Conservation (phyloP, 2,797 vertebrate genomes). For the Girardinus metallicus region DNA sequence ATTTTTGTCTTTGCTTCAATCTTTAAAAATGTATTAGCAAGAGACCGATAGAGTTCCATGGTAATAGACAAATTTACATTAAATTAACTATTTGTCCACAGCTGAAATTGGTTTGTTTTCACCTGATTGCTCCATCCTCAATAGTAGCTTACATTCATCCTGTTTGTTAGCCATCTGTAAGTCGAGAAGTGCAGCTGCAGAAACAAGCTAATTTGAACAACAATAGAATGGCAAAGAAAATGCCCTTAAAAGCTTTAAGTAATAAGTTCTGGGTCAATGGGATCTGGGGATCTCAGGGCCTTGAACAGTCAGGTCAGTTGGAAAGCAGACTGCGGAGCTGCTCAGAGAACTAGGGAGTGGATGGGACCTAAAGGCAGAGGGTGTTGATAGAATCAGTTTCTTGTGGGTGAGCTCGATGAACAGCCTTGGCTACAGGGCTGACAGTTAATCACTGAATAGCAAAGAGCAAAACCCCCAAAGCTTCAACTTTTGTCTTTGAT, state of each 20-base stretch:
- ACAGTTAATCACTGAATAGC: slow-evolving; percentile 72
- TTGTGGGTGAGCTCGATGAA: slow-evolving; percentile 57
- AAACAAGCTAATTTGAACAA: slow-evolving; percentile 63
- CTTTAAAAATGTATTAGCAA: neutral
- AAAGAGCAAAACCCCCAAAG: slow-evolving; percentile 44
- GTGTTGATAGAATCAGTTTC: slow-evolving; percentile 73
- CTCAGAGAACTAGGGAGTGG: slow-evolving; percentile 18
- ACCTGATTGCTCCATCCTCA: slow-evolving; percentile 33
- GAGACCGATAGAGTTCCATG: neutral
- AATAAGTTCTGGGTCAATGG: slow-evolving; percentile 64
- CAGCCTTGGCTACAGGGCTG: slow-evolving; percentile 50
- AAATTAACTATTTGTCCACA: slow-evolving; percentile 42
- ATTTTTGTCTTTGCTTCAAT: neutral
- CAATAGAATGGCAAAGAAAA: slow-evolving; percentile 51
- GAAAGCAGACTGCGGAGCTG: slow-evolving; percentile 25
- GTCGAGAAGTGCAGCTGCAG: slow-evolving; percentile 29
- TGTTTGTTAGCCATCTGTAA: slow-evolving; percentile 40
- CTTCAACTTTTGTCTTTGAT: slow-evolving; percentile 45
- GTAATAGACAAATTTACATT: slow-evolving; percentile 13
- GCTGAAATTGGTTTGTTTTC: slow-evolving; percentile 39
- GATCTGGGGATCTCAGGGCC: slow-evolving; percentile 51
- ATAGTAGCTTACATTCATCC: slow-evolving; percentile 28
- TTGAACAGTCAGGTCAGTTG: slow-evolving; percentile 68
- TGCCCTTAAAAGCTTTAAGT: slow-evolving; percentile 63
- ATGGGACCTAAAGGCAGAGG: slow-evolving; percentile 46